These are phyloP conservation scores for Stomatorhinus ivindoensis DNA, from an alignment of 2,113 vertebrate species.

Conservation along the genomic window DNA sequence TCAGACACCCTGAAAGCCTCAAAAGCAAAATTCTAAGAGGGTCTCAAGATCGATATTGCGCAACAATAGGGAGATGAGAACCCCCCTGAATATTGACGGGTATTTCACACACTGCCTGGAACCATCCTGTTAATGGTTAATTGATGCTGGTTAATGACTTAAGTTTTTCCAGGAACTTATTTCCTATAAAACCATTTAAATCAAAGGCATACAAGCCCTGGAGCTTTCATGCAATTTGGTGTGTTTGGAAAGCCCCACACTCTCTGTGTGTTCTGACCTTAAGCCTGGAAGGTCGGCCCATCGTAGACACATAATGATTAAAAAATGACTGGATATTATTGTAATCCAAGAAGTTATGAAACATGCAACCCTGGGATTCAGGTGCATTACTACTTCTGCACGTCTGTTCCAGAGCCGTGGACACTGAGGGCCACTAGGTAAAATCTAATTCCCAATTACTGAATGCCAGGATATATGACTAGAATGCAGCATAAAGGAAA, in stretches of 20 bases:
- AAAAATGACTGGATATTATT: neutral
- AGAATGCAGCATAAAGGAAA: neutral
- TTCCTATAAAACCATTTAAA: neutral
- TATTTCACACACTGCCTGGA: neutral
- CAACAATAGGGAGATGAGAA: no score
- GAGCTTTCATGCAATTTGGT: neutral
- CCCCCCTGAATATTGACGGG: no score
- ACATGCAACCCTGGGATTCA: neutral
- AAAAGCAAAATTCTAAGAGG: no score
- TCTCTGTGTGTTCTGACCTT: neutral
- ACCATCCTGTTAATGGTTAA: neutral
- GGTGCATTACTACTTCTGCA: neutral
- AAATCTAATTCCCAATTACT: neutral
- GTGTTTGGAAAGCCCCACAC: neutral
- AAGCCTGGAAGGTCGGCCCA: neutral
- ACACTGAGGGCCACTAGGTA: neutral
- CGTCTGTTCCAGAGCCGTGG: neutral
- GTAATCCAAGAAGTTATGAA: neutral
- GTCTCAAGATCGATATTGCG: no score
- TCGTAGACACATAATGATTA: neutral
- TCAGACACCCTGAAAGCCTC: no score
- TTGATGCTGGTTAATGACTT: neutral
- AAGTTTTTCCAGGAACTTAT: neutral
- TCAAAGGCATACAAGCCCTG: neutral
- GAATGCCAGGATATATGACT: neutral